Base-by-base conservation (phyloP, 2,113 vertebrate species). In the Rhombomys opimus region DNA sequence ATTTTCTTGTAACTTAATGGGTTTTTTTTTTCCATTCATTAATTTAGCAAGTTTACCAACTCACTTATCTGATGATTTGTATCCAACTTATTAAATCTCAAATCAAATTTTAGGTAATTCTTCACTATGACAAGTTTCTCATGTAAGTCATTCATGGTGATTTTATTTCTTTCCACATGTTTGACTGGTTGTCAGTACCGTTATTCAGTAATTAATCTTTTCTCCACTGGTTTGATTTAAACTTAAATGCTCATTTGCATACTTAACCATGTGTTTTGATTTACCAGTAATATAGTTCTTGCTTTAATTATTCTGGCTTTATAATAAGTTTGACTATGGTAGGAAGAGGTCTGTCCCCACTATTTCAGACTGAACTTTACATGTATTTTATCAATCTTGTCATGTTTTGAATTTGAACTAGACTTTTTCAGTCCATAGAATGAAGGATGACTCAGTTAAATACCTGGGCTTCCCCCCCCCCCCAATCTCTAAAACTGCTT, bases 11-110 rank as follows among this genome's bases (percentile, higher is more conserved):
- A 61, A 68, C 61, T 67, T 87, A 57, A 72, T 52, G 57, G 5
- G 14, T 81, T 86, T 76, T 94, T 86, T 76, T 94, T 75, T 75
- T 65, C 17, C 61, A 32, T 75, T 89, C 23, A 50, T 70, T 88
- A 35, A 61, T 72, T 70, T 84, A 18, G 72, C 61, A 82, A 84
- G 38, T 81, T 70, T 18, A 82, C 52, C 59, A 46, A 81, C 67
- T 52, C 12, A 13, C 81, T 72, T 38, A 77, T 67, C 54, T 84
- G 68, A 52, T 61, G 27, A 46, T 35, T 82, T 77, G 75, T 87
- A 68, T 89, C 52, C 68, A 73, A 3, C 76, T 57, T 75, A 81
- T 85, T 54, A 88, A 90, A 86, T 87, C 70, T 57, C 35, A 78
- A 78, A 61, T 90, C 70, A 68, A 61, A 10, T 63, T 91, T 86